Conservation (phyloP, 2,113 vertebrate species). For the Eidolon helvum region DNA sequence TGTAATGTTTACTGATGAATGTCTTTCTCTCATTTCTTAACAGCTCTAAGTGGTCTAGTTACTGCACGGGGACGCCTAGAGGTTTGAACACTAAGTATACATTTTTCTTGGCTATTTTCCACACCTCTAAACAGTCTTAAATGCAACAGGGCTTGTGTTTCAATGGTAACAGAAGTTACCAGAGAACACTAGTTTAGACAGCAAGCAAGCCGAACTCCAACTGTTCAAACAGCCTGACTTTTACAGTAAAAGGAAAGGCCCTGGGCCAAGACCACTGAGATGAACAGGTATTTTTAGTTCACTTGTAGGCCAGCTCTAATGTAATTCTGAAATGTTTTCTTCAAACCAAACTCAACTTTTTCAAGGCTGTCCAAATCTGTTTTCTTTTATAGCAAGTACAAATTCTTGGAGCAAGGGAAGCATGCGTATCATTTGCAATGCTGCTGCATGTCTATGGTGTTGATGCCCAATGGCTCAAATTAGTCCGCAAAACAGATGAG, state of each 20-base stretch:
- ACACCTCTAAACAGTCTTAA: conserved; percentile 66
- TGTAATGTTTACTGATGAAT: conserved; percentile 71
- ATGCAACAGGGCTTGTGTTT: conserved; percentile 48
- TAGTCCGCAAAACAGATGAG: conserved; percentile 70
- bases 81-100: conserved; percentile 40
- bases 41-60: conserved; percentile 55
- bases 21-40: conserved; percentile 61
- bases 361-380: conserved; percentile 72
- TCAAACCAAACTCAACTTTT: conserved; percentile 76
- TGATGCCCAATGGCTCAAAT: conserved; percentile 71
- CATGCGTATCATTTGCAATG: conserved; percentile 48
- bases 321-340: conserved; percentile 78
- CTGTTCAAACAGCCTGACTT: conserved; percentile 80
- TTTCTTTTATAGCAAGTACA: conserved; percentile 76
- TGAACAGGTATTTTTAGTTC: conserved; percentile 77
- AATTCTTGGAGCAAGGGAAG: conserved; percentile 68
- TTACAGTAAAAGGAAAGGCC: conserved; percentile 69
- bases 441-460: conserved; percentile 71
- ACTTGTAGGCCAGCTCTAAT: conserved; percentile 76
- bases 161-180: conserved; percentile 75
- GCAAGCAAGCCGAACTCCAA: conserved; percentile 75
- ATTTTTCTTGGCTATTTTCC: conserved; percentile 77
- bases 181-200: conserved; percentile 79
- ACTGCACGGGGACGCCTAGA: conserved; percentile 21
- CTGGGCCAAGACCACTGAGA: conserved; percentile 75